A percentile compares a stretch with the other conserved stretches of the same genome.
phyloP scores from a whole-genome alignment of 2,113 vertebrate genomes.

The Hippolais icterina region DNA sequence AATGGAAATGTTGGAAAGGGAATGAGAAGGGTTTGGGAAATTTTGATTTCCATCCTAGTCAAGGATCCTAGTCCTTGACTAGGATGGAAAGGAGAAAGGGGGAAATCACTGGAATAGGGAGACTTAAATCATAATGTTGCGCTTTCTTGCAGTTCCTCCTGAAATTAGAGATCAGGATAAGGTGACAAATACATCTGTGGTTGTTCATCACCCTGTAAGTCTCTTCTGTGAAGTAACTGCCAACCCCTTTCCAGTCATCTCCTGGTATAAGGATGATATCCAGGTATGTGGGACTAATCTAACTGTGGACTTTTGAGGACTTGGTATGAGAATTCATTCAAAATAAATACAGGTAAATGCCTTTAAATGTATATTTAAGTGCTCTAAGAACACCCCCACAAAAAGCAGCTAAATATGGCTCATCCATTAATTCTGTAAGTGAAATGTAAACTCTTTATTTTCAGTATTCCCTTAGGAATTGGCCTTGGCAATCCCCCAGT shows the following conservation, averaged over 20 bases:
- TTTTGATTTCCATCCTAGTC: background rate
- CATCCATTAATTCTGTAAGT: background rate
- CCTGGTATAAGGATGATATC: constrained; percentile 87
- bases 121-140: background rate
- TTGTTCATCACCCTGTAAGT: constrained; percentile 80
- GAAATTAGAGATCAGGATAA: constrained; percentile 81
- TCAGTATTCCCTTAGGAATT: background rate
- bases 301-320: background rate
- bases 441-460: background rate
- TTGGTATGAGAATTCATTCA: background rate
- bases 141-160: constrained; percentile 84
- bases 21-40: background rate
- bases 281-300: constrained; percentile 74
- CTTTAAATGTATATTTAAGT: background rate
- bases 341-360: background rate
- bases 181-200: constrained; percentile 81
- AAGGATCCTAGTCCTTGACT: background rate
- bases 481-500: background rate
- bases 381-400: background rate
- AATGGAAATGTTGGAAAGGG: background rate
- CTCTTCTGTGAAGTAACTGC: constrained; percentile 90
- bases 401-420: background rate
- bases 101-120: background rate
- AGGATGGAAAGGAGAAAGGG: background rate
- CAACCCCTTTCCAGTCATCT: constrained; percentile 84